Conservation (phyloP, 2,113 vertebrate genomes). For the Urocolius indicus region DNA sequence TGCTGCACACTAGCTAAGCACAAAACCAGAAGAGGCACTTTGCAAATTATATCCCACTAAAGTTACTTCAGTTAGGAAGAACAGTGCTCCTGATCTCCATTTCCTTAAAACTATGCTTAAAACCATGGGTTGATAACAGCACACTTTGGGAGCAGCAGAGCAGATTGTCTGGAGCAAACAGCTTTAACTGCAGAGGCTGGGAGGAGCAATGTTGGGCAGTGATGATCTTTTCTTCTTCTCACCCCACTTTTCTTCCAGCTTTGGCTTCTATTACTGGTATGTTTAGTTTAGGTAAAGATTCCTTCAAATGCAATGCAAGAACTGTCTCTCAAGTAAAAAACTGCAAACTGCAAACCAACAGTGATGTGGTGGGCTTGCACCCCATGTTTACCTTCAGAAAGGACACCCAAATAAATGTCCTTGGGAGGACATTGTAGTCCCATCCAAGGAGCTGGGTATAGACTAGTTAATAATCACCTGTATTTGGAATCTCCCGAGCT, state of each 20-base stretch:
- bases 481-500: neutral
- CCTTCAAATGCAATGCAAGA: neutral
- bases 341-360: neutral
- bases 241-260: neutral
- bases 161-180: neutral
- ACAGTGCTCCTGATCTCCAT: neutral
- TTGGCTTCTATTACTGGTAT: neutral
- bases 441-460: rapidly evolving
- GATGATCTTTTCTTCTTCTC: neutral
- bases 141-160: neutral
- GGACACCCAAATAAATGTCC: rapidly evolving
- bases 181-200: neutral
- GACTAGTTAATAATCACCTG: neutral
- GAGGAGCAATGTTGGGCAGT: neutral
- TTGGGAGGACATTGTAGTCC: neutral
- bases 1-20: neutral
- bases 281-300: neutral
- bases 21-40: neutral
- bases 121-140: neutral
- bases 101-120: neutral
- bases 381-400: neutral
- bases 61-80: neutral
- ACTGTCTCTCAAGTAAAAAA: neutral
- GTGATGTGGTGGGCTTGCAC: neutral
- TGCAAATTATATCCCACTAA: neutral